A percentile compares a stretch with the other conserved stretches of the same genome.
phyloP scores from a whole-genome alignment of 2,888 invertebrate genomes.

The Leptinotarsa rubiginosa region DNA sequence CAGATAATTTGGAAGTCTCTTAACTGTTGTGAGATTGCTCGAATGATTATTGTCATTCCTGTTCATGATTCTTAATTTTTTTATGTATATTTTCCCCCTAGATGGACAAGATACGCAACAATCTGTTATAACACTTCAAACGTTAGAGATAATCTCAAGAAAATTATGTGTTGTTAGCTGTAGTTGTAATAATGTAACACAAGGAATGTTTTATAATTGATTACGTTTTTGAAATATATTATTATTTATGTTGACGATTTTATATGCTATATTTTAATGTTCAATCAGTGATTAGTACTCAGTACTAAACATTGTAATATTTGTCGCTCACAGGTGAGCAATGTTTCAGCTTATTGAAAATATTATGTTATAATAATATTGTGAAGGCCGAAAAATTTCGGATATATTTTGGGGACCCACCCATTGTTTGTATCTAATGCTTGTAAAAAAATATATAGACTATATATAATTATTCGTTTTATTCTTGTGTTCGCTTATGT shows the following conservation, averaged over 20 bases:
- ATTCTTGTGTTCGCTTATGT: no score
- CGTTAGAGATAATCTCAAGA: background rate
- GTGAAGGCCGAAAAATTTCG: background rate
- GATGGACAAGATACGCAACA: background rate
- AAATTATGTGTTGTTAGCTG: constrained; percentile 2
- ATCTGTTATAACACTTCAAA: background rate
- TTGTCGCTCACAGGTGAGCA: background rate
- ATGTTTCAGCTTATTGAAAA: constrained; percentile 10
- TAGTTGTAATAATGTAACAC: constrained; percentile 3
- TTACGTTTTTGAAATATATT: constrained; percentile 4
- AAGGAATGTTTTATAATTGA: background rate
- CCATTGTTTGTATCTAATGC: constrained; percentile 14
- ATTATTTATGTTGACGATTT: constrained; percentile 20
- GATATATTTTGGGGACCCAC: background rate
- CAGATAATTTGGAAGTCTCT: background rate
- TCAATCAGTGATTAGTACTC: constrained; percentile 22
- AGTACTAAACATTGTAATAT: constrained; percentile 16
- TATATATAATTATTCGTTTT: background rate
- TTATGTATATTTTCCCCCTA: background rate
- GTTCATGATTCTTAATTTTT: background rate
- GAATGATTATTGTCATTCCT: background rate
- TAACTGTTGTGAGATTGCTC: background rate
- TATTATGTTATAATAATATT: constrained; percentile 25
- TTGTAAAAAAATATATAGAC: background rate
- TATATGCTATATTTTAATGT: constrained; percentile 21